These are phyloP conservation scores for Poecilus cupreus DNA, from an alignment of 2,888 invertebrate genomes.

Conservation along the genomic window DNA sequence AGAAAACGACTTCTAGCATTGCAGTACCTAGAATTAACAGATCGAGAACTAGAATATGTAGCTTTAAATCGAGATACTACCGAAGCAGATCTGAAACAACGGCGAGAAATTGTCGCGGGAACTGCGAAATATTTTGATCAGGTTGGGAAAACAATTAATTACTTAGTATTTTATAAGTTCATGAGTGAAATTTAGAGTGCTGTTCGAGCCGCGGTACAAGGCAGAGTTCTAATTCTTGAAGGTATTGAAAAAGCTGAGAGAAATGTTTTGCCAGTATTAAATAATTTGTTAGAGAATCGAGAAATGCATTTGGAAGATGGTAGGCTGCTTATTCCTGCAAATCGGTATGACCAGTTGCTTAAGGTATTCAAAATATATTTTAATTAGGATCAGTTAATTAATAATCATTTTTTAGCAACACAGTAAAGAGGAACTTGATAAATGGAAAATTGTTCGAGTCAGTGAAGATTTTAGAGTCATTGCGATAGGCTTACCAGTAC, in stretches of 20 bases:
- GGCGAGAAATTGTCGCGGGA: slow-evolving; percentile 91
- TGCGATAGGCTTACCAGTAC: slow-evolving; percentile 93
- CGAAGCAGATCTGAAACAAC: slow-evolving; percentile 96
- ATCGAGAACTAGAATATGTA: slow-evolving; percentile 94
- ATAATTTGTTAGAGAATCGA: slow-evolving; percentile 96
- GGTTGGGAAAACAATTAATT: slow-evolving; percentile 72
- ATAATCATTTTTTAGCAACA: slow-evolving; percentile 79
- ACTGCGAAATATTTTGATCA: slow-evolving; percentile 96
- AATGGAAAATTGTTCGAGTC: slow-evolving; percentile 93
- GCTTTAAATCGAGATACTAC: slow-evolving; percentile 96
- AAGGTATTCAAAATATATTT: slow-evolving; percentile 75
- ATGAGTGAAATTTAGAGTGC: slow-evolving; percentile 81
- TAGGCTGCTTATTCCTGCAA: slow-evolving; percentile 90
- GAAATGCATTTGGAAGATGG: slow-evolving; percentile 99
- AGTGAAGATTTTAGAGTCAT: slow-evolving; percentile 95
- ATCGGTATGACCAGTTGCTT: slow-evolving; percentile 91
- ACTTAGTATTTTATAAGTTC: not conserved
- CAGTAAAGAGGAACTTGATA: slow-evolving; percentile 84
- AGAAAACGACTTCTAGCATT: slow-evolving; percentile 87
- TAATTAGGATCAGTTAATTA: not conserved
- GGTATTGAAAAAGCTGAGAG: slow-evolving; percentile 98
- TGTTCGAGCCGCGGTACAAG: slow-evolving; percentile 92
- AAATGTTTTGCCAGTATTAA: slow-evolving; percentile 96
- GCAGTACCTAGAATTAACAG: slow-evolving; percentile 91
- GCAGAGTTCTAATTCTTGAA: slow-evolving; percentile 91